Base-by-base conservation (phyloP, 1,140 invertebrate species). In the Dendroctonus valens region DNA sequence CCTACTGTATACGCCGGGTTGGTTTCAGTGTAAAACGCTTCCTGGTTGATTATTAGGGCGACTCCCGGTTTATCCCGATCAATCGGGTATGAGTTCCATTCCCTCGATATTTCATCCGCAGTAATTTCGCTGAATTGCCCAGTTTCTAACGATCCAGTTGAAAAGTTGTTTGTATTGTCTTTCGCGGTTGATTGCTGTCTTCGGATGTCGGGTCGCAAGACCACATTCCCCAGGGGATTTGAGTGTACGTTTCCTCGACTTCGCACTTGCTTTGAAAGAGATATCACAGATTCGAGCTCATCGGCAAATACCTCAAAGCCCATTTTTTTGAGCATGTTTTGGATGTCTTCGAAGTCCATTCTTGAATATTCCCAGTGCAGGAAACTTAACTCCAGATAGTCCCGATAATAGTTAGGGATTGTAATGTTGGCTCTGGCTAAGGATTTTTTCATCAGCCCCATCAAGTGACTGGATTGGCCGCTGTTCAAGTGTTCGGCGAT, bases 1-100 rank as follows among this genome's bases (percentile, higher is more conserved):
- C 12, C 42, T 44, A 59, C 4, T 26, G 9, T 46, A 52, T 53
- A 72, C 41, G 67, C 8, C 37, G 50, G n/a, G 48, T 70, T 59
- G 7, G 54, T 46, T 59, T 75, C 75, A n/a, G 58, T 70, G 66
- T 76, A 73, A 66, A 76, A 75, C 6, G 62, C 9, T 61, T 73
- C 68, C 58, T 76, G 74, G 65, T 76, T 75, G 51, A 76, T 75
- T 51, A 76, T 76, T n/a, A 76, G 63, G 50, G 70, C 67, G 12
- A 75, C 14, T 5, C 75, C 75, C 8, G 73, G 73, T 26, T 68
- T 61, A 11, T 71, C 44, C 11, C 67, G 67, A 67, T 76, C 60
- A 42, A 76, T 70, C 15, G 53, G 5, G 60, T 76, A 76, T n/a
- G 38, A 39, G 14, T 66, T 46, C 48, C 8, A 26, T 39, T 57